A percentile compares a stretch with the other conserved stretches of the same genome.
Conservation (phyloP, 2,113 vertebrate genomes). For the Eidolon helvum region DNA sequence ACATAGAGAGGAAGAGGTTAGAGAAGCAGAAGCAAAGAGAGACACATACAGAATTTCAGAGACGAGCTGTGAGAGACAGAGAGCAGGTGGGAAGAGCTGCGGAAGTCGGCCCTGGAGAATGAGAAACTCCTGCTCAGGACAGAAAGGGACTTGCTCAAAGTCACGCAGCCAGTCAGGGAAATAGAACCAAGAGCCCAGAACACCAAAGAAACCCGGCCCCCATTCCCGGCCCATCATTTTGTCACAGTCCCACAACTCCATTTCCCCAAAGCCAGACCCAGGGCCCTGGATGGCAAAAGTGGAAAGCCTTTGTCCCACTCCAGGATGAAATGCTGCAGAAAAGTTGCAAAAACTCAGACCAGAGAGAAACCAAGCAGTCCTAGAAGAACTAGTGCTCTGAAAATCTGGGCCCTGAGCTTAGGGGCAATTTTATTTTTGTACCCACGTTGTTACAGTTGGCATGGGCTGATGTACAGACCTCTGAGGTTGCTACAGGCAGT, state of each 20-base stretch:
- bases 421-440: too few species aligned
- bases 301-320: not conserved
- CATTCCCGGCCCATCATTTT: not conserved
- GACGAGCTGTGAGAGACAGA: not conserved
- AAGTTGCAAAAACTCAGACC: too few species aligned
- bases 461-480: too few species aligned
- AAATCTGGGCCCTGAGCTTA: too few species aligned
- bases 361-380: too few species aligned
- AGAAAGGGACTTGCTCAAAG: not conserved
- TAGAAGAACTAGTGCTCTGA: too few species aligned
- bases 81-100: rapidly evolving
- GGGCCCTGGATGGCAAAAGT: not conserved
- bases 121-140: not conserved
- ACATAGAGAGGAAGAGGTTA: not conserved
- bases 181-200: not conserved
- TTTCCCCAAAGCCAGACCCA: not conserved
- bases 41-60: not conserved
- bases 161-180: not conserved
- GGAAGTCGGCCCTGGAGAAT: not conserved
- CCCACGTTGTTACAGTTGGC: too few species aligned
- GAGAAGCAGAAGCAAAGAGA: not conserved
- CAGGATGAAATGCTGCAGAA: not conserved
- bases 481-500: too few species aligned
- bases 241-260: not conserved
- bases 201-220: not conserved